Percentiles rank a stretch among this genome's conserved stretches.
These are phyloP conservation scores for Dasyurus viverrinus DNA, from an alignment of 2,113 vertebrate genomes.

Conservation along the genomic window DNA sequence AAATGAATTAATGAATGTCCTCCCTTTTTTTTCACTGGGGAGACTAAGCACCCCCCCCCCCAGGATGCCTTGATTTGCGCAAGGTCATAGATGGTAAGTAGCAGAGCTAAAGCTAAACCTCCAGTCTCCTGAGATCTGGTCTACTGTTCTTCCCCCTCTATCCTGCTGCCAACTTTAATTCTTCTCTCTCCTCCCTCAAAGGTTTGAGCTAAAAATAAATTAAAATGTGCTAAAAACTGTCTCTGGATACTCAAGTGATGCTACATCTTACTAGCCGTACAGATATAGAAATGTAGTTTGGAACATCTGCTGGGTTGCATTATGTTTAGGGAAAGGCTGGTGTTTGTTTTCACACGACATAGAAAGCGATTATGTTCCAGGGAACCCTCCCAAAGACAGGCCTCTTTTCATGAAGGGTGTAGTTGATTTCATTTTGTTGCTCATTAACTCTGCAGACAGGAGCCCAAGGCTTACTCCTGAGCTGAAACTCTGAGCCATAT, in stretches of 20 bases:
- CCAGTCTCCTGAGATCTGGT: neutral
- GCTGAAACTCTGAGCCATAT: neutral
- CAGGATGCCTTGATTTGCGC: neutral
- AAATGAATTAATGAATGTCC: neutral
- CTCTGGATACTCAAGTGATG: neutral
- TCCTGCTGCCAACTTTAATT: neutral
- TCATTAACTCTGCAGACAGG: neutral
- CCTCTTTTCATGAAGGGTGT: neutral
- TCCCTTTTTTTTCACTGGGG: neutral
- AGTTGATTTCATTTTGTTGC: conserved; percentile 12
- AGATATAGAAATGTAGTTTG: neutral
- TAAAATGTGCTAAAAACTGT: conserved; percentile 15
- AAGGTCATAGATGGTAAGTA: neutral
- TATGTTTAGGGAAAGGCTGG: neutral
- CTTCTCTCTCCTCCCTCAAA: neutral
- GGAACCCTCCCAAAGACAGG: neutral
- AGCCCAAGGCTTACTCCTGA: neutral
- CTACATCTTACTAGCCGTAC: neutral
- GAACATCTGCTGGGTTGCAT: neutral
- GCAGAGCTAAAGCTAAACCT: neutral
- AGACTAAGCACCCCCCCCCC: neutral
- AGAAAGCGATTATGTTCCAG: neutral
- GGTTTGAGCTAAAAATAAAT: conserved; percentile 3
- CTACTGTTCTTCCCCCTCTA: neutral
- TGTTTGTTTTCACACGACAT: neutral